Base-by-base conservation (phyloP, 1,140 invertebrate species). In the Laupala kohalensis region DNA sequence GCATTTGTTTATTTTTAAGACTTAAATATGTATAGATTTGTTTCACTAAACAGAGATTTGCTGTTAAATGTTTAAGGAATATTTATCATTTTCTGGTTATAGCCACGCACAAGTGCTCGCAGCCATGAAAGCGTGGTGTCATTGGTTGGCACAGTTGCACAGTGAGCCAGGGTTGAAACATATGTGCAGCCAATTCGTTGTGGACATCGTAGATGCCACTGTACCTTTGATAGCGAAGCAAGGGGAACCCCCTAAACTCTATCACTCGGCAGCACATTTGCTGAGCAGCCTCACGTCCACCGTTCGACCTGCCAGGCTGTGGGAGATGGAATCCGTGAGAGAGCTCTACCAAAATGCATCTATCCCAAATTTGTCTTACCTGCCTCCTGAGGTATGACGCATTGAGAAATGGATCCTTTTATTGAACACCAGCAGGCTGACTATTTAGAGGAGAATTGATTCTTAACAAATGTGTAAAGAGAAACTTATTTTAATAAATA, bases 101-200 rank as follows among this genome's bases (percentile, higher is more conserved):
- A 89, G 88, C n/a, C 87, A 90, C 80, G 87, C 87, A 62, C 87
- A 90, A 78, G 81, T 87, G 24, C 78, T 90, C 37, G 88, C 87
- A 13, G 84, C 88, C 5, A 78, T 90, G 25, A 86, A 89, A 78
- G 86, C 88, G 0, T 90, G 86, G 83, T 83, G 85, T 73, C 85
- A 87, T 75, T 89, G 88, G 87, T 80, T 86, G 69, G 76, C 75
- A 25, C 79, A 81, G 71, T 78, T 72, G 12, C 67, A 53, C 25
- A 69, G 25, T 26, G 28, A 73, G 23, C 27, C 64, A n/a, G 64
- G 24, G 13, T n/a, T 68, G 23, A 70, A 69, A n/a, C 29, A 69
- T n/a, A 24, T 74, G 63, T 71, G 26, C 12, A 65, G 67, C 28
- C 53, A 70, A 24, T 29, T 73, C 6, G 68, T 72, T 24, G 13